Conservation (phyloP, 2,888 invertebrate genomes). For the Thalpophila matura region DNA sequence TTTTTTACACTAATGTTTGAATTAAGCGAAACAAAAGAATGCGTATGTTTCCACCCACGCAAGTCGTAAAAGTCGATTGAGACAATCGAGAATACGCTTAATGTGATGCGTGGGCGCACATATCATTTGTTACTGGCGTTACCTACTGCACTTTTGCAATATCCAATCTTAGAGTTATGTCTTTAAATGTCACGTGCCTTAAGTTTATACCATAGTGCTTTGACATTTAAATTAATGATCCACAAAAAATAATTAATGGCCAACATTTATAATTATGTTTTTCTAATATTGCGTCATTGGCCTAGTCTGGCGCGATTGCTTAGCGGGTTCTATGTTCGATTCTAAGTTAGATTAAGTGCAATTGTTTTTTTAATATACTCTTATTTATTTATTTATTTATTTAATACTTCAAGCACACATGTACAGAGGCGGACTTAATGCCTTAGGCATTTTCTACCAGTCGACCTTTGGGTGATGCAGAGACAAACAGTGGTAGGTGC, state of each 20-base stretch:
- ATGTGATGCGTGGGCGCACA: slow-evolving; percentile 35
- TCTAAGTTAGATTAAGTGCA: no score
- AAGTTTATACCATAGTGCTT: slow-evolving; percentile 14
- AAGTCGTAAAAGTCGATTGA: slow-evolving; percentile 43
- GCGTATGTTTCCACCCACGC: slow-evolving; percentile 46
- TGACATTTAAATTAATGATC: slow-evolving; percentile 49
- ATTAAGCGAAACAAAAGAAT: slow-evolving; percentile 49
- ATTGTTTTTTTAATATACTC: no score
- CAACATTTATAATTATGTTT: slow-evolving; percentile 24
- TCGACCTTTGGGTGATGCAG: no score
- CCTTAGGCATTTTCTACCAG: no score
- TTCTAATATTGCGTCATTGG: slow-evolving; percentile 6
- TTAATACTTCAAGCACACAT: no score
- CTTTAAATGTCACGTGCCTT: slow-evolving; percentile 31
- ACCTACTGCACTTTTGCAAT: slow-evolving; percentile 49
- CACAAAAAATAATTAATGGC: slow-evolving; percentile 40
- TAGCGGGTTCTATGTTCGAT: no score
- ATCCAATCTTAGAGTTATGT: slow-evolving; percentile 47
- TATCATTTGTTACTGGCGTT: slow-evolving; percentile 32
- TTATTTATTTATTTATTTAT: no score
- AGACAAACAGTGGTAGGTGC: no score
- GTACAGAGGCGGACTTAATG: no score
- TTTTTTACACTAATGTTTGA: slow-evolving; percentile 21
- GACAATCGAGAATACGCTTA: slow-evolving; percentile 38
- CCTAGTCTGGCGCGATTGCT: not conserved